phyloP scores from a whole-genome alignment of 2,888 invertebrate genomes.

The Philopedon plagiatum region DNA sequence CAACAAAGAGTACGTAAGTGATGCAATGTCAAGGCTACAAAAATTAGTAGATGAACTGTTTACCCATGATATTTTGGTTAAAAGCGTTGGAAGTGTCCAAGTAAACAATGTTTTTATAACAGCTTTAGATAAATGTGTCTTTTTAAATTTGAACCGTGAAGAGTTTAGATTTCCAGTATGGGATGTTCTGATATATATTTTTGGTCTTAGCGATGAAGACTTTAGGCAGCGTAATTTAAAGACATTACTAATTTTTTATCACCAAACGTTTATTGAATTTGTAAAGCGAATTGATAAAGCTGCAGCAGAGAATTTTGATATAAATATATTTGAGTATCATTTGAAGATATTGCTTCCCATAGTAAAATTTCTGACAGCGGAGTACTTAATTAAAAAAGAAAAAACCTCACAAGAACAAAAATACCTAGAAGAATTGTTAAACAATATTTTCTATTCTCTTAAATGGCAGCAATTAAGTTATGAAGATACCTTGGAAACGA shows the following conservation, averaged over 20 bases:
- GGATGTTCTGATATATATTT: slow-evolving; percentile 33
- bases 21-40: neutral
- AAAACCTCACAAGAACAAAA: neutral
- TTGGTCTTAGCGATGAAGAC: slow-evolving; percentile 25
- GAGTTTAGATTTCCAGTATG: slow-evolving; percentile 30
- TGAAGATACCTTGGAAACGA: slow-evolving; percentile 56
- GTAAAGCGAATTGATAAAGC: slow-evolving; percentile 3
- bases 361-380: slow-evolving; percentile 35
- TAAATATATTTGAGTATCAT: slow-evolving; percentile 28
- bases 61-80: neutral
- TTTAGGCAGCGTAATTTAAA: slow-evolving; percentile 37
- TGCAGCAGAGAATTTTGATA: neutral
- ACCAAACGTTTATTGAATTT: slow-evolving; percentile 18
- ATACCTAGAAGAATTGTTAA: neutral
- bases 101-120: neutral
- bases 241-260: slow-evolving; percentile 24
- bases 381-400: neutral
- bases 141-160: neutral
- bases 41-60: neutral
- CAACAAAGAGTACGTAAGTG: neutral
- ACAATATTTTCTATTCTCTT: slow-evolving; percentile 6
- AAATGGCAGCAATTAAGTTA: slow-evolving; percentile 43
- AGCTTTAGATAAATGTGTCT: neutral
- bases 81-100: neutral
- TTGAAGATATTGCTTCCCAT: slow-evolving; percentile 21